Evolutionary conservation across 2,888 invertebrate genomes (phyloP), one percentile per base, ranked within the genome.

Genomic region (Scelioninae gen. 1): DNA sequence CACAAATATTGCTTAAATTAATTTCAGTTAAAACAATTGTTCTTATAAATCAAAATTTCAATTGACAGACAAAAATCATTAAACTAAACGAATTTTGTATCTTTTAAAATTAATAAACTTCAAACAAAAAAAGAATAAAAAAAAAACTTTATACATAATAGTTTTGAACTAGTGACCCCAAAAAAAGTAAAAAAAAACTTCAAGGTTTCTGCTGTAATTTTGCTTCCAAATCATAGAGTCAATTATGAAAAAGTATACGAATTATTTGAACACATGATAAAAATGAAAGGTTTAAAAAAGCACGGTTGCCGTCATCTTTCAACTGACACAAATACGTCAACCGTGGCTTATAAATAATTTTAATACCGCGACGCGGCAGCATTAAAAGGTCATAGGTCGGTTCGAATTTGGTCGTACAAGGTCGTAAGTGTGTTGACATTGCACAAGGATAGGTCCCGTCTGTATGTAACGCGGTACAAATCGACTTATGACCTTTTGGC

Each of bases 351-450:
- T 72, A 62, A 62, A 72, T 72, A 62, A 62, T 62, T 62, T 43
- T 40, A 53, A 72, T 72, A 53, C 5, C 34, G 53, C 62, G 72
- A 58, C 69, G 62, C n/a, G 62, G 53, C 47, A 10, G 62, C 45
- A 62, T 72, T 62, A 62, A 72, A 72, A 72, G 72, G 62, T 72
- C 72, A 72, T 32, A 62, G 62, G 72, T 72, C 62, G 53, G 43
- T 53, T 62, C 13, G 47, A 38, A 62, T 62, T 72, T 72, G 72
- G 72, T 45, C 43, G 72, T 23, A 53, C 62, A 72, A 72, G 62
- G 62, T 62, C 53, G 53, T 53, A 53, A 72, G 62, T 72, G 72
- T 72, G 53, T 62, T 72, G 62, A 72, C 72, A 80, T 75, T 80
- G 38, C 68, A 65, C 29, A 60, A 71, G 45, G 31, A 60, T 53